These are phyloP conservation scores for Channallabes apus DNA, from an alignment of 2,797 vertebrate genomes.

Conservation along the genomic window DNA sequence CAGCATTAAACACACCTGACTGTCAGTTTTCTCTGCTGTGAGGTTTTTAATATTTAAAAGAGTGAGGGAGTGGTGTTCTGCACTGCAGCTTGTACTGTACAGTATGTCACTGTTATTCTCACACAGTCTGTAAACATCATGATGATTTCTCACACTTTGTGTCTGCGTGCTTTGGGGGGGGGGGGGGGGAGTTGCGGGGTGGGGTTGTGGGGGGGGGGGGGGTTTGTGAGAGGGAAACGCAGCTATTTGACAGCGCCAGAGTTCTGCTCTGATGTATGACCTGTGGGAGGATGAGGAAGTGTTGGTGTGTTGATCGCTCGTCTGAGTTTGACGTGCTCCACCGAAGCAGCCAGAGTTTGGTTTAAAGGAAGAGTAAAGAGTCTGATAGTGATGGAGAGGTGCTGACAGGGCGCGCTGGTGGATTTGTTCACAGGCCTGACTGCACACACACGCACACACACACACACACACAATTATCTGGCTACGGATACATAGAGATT, in stretches of 20 bases:
- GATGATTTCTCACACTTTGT: neutral
- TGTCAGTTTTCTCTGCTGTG: neutral
- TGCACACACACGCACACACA: constrained; percentile 3
- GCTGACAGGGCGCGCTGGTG: constrained; percentile 5
- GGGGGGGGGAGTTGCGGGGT: too few relatives aligned
- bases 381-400: constrained; percentile 14
- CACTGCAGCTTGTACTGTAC: neutral
- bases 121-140: neutral
- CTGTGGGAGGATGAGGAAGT: constrained; percentile 75
- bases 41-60: neutral
- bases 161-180: neutral
- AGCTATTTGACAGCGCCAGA: neutral
- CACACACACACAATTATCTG: neutral
- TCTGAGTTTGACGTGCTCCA: constrained; percentile 34
- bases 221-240: neutral
- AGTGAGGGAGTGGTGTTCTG: neutral
- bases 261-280: constrained; percentile 32
- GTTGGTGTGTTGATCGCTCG: constrained; percentile 17
- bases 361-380: constrained; percentile 1
- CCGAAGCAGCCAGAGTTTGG: constrained; percentile 1
- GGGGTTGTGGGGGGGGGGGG: too few relatives aligned
- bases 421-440: constrained; percentile 1
- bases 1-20: neutral
- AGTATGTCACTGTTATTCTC: neutral
- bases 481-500: neutral